A percentile compares a stretch with the other conserved stretches of the same genome.
Evolutionary conservation across 2,113 vertebrate species (phyloP).

Genomic region (Calcarius ornatus): DNA sequence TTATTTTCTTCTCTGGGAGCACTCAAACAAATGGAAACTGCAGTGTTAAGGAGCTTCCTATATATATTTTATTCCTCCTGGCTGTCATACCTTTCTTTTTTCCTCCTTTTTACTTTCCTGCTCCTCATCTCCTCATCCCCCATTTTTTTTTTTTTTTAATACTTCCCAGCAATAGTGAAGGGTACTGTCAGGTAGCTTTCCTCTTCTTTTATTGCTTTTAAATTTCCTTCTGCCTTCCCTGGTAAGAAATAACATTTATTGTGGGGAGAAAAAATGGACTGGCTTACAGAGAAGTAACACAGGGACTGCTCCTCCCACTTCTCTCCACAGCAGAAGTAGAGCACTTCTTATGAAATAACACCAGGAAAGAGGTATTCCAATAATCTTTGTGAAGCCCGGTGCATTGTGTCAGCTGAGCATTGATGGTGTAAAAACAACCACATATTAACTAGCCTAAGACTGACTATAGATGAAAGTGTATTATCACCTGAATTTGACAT

Average conservation of each 20-base stretch:
- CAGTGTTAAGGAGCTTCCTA: background rate
- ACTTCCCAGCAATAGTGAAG: background rate
- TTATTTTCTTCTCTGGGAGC: background rate
- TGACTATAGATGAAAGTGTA: background rate
- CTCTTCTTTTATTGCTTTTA: background rate
- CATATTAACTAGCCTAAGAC: background rate
- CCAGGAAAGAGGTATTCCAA: background rate
- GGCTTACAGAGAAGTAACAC: background rate
- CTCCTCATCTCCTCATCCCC: accelerated
- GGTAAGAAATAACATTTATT: background rate
- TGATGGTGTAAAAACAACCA: background rate
- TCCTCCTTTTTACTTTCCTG: background rate
- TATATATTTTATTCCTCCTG: background rate
- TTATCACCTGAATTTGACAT: background rate
- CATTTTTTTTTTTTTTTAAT: background rate
- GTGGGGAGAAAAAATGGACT: background rate
- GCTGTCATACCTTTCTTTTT: background rate
- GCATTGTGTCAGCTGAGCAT: background rate
- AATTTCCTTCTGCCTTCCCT: background rate
- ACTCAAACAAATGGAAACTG: background rate
- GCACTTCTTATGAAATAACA: background rate
- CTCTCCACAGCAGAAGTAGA: background rate
- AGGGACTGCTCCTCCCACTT: background rate
- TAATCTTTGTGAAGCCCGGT: background rate
- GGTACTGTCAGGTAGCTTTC: background rate